Evolutionary conservation across 2,797 vertebrate species (phyloP).

Genomic region (Meda fulgida): DNA sequence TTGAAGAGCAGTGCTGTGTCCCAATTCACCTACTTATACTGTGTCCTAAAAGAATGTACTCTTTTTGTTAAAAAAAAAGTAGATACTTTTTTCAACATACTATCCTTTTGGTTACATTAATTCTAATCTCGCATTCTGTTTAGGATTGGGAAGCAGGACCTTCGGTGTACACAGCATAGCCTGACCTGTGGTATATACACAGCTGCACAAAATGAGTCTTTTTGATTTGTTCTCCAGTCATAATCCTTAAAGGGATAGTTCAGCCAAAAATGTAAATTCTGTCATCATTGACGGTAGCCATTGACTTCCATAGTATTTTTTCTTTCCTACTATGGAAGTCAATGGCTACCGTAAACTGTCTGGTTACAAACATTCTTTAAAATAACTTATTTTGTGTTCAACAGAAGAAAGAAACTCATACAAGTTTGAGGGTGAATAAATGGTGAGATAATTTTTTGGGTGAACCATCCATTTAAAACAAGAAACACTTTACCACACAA

Average conservation of each 20-base stretch:
- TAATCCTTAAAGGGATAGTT: neutral
- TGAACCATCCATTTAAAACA: no score
- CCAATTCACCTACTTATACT: neutral
- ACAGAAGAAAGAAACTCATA: no score
- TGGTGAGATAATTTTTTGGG: no score
- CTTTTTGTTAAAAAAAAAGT: neutral
- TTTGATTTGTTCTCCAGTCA: neutral
- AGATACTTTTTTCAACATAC: neutral
- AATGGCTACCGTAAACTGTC: no score
- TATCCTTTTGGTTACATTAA: neutral
- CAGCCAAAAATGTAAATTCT: no score
- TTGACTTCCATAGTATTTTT: no score
- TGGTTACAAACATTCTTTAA: no score
- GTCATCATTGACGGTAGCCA: no score
- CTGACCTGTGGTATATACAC: neutral
- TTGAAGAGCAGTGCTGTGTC: neutral
- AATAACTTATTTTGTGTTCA: no score
- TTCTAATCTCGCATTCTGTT: neutral
- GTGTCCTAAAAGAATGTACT: neutral
- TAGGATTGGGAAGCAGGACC: neutral
- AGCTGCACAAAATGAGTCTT: neutral
- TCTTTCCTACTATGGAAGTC: no score
- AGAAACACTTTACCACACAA: no score
- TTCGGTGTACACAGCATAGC: neutral
- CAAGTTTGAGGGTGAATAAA: no score